Percentiles rank a stretch among this genome's conserved stretches.
Conservation (phyloP, 2,113 vertebrate genomes). For the Tylochromis polylepis region DNA sequence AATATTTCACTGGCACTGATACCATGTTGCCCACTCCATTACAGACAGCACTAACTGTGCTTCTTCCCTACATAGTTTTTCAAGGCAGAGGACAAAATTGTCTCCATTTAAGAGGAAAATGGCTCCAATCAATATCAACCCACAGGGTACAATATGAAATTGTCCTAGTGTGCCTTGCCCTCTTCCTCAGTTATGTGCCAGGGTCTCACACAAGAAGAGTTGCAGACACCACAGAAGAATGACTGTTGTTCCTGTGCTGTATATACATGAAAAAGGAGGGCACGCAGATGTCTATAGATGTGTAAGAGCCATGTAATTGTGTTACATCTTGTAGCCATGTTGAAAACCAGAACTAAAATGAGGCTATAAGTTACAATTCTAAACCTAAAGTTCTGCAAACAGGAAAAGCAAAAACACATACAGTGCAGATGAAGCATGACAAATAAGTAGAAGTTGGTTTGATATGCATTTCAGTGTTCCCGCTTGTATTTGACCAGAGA, state of each 20-base stretch:
- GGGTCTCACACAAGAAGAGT: background rate
- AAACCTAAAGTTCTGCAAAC: background rate
- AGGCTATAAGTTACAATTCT: fast-evolving
- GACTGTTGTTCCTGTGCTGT: background rate
- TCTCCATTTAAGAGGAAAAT: background rate
- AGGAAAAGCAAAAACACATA: background rate
- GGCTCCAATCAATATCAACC: background rate
- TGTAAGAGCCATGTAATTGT: background rate
- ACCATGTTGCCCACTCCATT: background rate
- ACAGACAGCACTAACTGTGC: background rate
- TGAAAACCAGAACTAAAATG: background rate
- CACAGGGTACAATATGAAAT: background rate
- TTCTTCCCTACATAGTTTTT: background rate
- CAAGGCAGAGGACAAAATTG: background rate
- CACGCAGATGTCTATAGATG: background rate
- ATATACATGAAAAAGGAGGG: background rate
- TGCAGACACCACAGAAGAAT: background rate
- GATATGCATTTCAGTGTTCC: background rate
- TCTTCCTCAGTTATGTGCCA: background rate
- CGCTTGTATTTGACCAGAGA: background rate
- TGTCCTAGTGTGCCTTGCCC: background rate
- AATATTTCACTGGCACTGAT: background rate
- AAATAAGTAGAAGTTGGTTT: background rate
- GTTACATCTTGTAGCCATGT: background rate
- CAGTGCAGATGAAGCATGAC: background rate